These are phyloP conservation scores for Frieseomelitta varia DNA, from an alignment of 1,140 invertebrate genomes.

Conservation along the genomic window DNA sequence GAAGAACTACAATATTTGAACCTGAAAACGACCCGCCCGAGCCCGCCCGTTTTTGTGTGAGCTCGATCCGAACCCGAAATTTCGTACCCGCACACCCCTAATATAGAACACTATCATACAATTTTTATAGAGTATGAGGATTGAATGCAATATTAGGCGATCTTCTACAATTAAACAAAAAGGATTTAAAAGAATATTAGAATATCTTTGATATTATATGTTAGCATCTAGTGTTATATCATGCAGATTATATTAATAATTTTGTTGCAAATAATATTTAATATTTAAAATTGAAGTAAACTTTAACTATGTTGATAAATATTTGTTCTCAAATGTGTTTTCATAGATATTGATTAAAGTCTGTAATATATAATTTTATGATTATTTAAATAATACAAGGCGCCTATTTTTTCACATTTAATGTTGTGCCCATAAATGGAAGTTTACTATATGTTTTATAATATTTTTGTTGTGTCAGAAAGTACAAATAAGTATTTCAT, in stretches of 20 bases:
- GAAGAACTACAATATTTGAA: too few relatives aligned
- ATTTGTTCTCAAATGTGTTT: conserved; percentile 44
- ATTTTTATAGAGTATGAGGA: conserved; percentile 55
- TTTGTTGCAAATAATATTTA: conserved; percentile 59
- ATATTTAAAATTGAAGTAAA: conserved; percentile 48
- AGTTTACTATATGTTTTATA: conserved; percentile 51
- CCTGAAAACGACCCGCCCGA: too few relatives aligned
- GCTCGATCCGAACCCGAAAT: too few relatives aligned
- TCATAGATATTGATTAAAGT: conserved; percentile 39
- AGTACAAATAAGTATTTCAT: conserved; percentile 66
- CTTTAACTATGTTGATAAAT: conserved; percentile 53
- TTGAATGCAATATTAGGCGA: conserved; percentile 59
- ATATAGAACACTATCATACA: conserved; percentile 38
- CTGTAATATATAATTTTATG: conserved; percentile 26
- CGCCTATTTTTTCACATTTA: conserved; percentile 21
- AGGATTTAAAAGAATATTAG: conserved; percentile 47
- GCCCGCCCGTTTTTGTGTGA: too few relatives aligned
- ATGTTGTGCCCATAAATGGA: conserved; percentile 27
- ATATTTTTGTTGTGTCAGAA: conserved; percentile 57
- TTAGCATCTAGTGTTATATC: conserved; percentile 62
- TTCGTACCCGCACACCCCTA: too few relatives aligned
- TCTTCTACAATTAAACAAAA: conserved; percentile 52
- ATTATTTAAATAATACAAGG: conserved; percentile 19
- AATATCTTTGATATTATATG: conserved; percentile 55
- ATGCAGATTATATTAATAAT: conserved; percentile 54